phyloP scores from a whole-genome alignment of 2,797 vertebrate species.

The Intellagama lesueurii region DNA sequence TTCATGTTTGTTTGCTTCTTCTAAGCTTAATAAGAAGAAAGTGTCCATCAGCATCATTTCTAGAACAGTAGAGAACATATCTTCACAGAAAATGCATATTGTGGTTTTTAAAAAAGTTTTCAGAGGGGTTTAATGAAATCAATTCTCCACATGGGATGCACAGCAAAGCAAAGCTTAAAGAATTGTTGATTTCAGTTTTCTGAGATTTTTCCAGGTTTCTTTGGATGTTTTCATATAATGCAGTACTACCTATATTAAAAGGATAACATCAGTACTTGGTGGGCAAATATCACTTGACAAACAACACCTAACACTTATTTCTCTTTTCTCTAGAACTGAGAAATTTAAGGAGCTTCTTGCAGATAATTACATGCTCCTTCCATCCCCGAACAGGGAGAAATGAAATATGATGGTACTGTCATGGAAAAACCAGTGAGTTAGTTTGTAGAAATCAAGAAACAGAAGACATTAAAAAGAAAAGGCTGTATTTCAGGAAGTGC shows the following conservation, averaged over 20 bases:
- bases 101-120: background rate
- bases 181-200: slow-evolving; percentile 8
- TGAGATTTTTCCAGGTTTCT: background rate
- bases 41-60: slow-evolving; percentile 20
- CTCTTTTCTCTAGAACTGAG: background rate
- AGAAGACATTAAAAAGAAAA: background rate
- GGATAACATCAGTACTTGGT: background rate
- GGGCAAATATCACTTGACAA: slow-evolving; percentile 21
- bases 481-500: background rate
- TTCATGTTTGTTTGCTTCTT: slow-evolving; percentile 12
- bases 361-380: background rate
- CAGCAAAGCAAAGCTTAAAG: slow-evolving; percentile 1
- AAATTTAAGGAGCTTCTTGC: background rate
- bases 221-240: slow-evolving; percentile 16
- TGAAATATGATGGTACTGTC: background rate
- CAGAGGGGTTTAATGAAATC: slow-evolving; percentile 8
- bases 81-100: slow-evolving; percentile 29
- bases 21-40: slow-evolving; percentile 16
- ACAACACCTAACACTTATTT: slow-evolving; percentile 11
- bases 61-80: background rate
- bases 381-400: background rate
- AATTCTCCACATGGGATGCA: background rate
- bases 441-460: background rate
- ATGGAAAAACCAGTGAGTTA: background rate
- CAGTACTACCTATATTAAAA: background rate